Evolutionary conservation across 2,888 invertebrate genomes (phyloP).

Genomic region (Drosophila koepferae): DNA sequence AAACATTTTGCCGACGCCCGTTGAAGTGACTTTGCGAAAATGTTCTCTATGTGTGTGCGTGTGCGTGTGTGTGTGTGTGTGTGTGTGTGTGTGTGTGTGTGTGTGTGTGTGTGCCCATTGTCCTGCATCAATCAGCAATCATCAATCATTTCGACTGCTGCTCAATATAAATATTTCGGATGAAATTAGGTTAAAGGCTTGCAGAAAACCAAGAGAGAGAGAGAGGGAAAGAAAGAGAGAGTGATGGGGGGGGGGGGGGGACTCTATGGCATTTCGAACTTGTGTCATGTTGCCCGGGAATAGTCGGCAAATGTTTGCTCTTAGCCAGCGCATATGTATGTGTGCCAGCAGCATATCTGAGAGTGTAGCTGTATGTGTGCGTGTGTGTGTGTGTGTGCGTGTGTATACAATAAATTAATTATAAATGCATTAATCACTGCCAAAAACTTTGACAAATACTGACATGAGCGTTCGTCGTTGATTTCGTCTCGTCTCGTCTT

Average conservation of each 20-base stretch:
- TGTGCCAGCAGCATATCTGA: conserved; percentile 8
- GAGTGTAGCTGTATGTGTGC: conserved; percentile 27
- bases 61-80: no score
- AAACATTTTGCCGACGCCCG: conserved; percentile 51
- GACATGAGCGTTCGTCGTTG: conserved; percentile 76
- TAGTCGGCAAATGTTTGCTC: conserved; percentile 44
- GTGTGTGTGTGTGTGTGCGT: conserved; percentile 17
- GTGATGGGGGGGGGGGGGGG: background rate
- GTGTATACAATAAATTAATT: conserved; percentile 80
- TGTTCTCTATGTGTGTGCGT: background rate
- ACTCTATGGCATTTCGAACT: conserved; percentile 31
- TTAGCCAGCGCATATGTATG: background rate
- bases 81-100: background rate
- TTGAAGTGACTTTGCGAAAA: conserved; percentile 76
- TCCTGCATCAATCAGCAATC: conserved; percentile 66
- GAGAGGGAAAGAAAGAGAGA: background rate
- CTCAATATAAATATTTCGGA: conserved; percentile 76
- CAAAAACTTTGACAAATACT: conserved; percentile 82
- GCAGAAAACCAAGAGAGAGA: conserved; percentile 3
- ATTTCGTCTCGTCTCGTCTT: conserved; percentile 56
- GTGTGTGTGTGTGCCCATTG: conserved; percentile 38
- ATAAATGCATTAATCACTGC: conserved; percentile 83
- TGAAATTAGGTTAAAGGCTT: conserved; percentile 81
- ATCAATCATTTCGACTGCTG: conserved; percentile 69
- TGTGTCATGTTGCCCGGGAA: conserved; percentile 62